Evolutionary conservation across 1,140 invertebrate species (phyloP).

Genomic region (Drosophila littoralis): DNA sequence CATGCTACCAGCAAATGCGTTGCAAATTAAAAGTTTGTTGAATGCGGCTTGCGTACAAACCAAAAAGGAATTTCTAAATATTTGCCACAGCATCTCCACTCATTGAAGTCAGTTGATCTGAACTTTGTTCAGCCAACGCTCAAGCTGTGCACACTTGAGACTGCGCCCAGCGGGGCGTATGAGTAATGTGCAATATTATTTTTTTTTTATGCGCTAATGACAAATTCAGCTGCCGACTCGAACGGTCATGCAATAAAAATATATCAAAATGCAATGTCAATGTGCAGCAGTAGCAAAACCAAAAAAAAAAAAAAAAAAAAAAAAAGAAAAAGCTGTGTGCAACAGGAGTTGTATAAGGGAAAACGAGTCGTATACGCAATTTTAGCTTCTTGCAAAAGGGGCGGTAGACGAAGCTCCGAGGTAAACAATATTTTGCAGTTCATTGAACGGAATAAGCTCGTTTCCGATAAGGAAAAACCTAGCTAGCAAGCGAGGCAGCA

Average conservation of each 20-base stretch:
- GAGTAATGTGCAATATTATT: constrained; percentile 11
- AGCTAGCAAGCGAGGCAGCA: constrained; percentile 42
- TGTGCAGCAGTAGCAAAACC: constrained; percentile 11
- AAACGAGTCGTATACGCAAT: constrained; percentile 49
- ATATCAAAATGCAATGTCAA: constrained; percentile 57
- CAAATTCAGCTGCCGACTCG: constrained; percentile 37
- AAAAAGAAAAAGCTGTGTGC: constrained; percentile 16
- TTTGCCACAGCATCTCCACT: constrained; percentile 2
- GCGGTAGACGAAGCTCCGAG: constrained; percentile 53
- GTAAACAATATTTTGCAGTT: constrained; percentile 82
- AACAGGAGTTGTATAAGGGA: constrained; percentile 29
- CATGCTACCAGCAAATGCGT: constrained; percentile 22
- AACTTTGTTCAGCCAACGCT: not conserved
- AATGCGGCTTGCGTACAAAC: constrained; percentile 10
- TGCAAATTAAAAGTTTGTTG: constrained; percentile 51
- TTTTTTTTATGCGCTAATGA: constrained; percentile 38
- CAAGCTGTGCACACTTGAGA: constrained; percentile 6
- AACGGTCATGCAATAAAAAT: constrained; percentile 48
- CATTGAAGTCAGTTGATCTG: constrained; percentile 22
- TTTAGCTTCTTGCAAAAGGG: constrained; percentile 29
- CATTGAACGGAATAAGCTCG: constrained; percentile 82
- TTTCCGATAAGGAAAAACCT: constrained; percentile 73
- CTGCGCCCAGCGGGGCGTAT: constrained; percentile 1
- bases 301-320: not conserved
- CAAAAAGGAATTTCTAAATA: constrained; percentile 36